Evolutionary conservation across 2,888 invertebrate genomes (phyloP).

Genomic region (Tenodera sinensis): DNA sequence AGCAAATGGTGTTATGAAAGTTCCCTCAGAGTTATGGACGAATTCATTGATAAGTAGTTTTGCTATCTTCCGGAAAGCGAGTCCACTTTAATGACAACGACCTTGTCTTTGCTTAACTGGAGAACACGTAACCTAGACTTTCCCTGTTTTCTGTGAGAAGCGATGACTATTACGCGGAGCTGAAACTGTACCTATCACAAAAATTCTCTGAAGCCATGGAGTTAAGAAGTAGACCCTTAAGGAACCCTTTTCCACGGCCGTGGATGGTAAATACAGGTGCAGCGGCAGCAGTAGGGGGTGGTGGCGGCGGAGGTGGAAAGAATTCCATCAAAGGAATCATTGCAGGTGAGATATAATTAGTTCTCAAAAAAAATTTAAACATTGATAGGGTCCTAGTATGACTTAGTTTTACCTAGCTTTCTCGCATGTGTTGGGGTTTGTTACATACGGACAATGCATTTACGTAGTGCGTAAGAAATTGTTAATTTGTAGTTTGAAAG

Average conservation of each 20-base stretch:
- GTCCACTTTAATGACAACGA: background rate
- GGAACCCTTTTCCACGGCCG: conserved; percentile 39
- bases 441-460: background rate
- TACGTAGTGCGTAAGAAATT: too few relatives aligned
- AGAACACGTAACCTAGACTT: background rate
- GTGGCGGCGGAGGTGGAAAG: conserved; percentile 53
- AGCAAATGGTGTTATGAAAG: background rate
- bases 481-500: too few relatives aligned
- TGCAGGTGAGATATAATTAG: conserved; percentile 48
- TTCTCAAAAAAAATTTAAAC: background rate
- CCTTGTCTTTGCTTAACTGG: background rate
- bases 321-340: conserved; percentile 77
- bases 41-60: background rate
- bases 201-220: conserved; percentile 57
- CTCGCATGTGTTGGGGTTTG: background rate
- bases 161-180: background rate
- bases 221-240: conserved; percentile 54
- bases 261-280: conserved; percentile 41
- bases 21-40: background rate
- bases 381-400: background rate
- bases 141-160: background rate
- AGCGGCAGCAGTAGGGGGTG: conserved; percentile 45
- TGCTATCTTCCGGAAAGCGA: background rate
- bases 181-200: conserved; percentile 42
- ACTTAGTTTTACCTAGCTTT: background rate